A percentile compares a stretch with the other conserved stretches of the same genome.
phyloP scores from a whole-genome alignment of 2,797 vertebrate genomes.

The Mastacembelus armatus region DNA sequence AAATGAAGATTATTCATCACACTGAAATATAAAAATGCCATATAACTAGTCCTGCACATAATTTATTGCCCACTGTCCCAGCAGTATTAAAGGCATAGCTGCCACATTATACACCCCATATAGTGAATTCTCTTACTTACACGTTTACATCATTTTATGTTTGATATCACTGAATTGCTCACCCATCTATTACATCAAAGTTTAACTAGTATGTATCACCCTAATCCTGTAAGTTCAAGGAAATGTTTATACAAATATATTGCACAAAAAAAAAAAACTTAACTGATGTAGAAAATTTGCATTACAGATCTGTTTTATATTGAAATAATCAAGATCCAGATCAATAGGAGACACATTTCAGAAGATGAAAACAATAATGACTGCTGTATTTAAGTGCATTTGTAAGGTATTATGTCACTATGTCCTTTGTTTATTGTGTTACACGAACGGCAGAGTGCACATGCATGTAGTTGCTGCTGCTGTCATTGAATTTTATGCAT shows the following conservation, averaged over 20 bases:
- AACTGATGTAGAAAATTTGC: no score
- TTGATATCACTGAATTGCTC: no score
- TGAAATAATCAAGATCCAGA: constrained; percentile 20
- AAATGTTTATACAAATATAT: constrained; percentile 12
- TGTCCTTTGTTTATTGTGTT: background rate
- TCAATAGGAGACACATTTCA: constrained; percentile 34
- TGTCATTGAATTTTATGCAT: constrained; percentile 2
- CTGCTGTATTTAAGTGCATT: constrained; percentile 17
- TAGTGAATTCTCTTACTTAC: no score
- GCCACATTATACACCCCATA: no score
- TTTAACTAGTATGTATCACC: no score
- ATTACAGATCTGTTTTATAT: constrained; percentile 10
- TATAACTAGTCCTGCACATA: no score
- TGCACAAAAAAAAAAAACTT: no score
- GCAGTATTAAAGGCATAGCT: no score
- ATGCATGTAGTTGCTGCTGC: background rate
- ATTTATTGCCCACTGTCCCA: no score
- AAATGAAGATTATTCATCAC: background rate
- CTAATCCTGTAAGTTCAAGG: no score
- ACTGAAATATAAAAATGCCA: background rate
- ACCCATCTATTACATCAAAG: no score
- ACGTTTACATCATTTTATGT: no score
- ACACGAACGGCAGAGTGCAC: background rate
- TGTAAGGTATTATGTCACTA: background rate
- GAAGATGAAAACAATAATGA: constrained; percentile 17